Evolutionary conservation across 2,888 invertebrate species (phyloP).

Genomic region (Drosophila kokeensis): DNA sequence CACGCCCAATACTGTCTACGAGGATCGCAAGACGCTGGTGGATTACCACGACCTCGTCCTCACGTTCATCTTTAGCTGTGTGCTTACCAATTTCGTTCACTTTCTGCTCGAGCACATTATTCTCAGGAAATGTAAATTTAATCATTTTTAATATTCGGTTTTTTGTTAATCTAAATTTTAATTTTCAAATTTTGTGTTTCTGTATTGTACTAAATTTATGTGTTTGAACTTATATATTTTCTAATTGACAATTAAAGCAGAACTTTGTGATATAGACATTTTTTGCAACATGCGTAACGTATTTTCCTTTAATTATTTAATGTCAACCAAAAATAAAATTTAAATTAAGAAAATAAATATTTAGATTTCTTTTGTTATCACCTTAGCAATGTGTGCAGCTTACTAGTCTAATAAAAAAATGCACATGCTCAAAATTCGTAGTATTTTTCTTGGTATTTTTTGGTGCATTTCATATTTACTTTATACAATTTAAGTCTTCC

Average conservation of each 20-base stretch:
- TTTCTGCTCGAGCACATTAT: slow-evolving; percentile 20
- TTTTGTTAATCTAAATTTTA: neutral
- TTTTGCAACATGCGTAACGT: neutral
- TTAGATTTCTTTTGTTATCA: neutral
- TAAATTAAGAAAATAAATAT: neutral
- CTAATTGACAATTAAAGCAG: neutral
- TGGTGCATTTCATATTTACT: slow-evolving; percentile 34
- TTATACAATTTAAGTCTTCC: slow-evolving; percentile 29
- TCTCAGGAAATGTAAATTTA: neutral
- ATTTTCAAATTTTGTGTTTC: neutral
- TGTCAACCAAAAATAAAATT: neutral
- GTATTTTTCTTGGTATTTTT: slow-evolving; percentile 46
- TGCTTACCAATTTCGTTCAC: slow-evolving; percentile 35
- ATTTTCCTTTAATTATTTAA: neutral
- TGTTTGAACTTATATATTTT: neutral
- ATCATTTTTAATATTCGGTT: neutral
- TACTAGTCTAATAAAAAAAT: slow-evolving; percentile 2
- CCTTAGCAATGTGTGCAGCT: neutral
- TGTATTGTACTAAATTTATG: neutral
- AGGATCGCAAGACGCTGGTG: neutral
- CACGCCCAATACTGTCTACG: slow-evolving; percentile 10
- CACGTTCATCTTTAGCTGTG: slow-evolving; percentile 1
- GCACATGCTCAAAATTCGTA: neutral
- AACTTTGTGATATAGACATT: neutral
- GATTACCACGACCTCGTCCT: rapidly evolving